Evolutionary conservation across 2,888 invertebrate genomes (phyloP), one percentile per base, ranked within the genome.

Genomic region (Mythimna loreyi): DNA sequence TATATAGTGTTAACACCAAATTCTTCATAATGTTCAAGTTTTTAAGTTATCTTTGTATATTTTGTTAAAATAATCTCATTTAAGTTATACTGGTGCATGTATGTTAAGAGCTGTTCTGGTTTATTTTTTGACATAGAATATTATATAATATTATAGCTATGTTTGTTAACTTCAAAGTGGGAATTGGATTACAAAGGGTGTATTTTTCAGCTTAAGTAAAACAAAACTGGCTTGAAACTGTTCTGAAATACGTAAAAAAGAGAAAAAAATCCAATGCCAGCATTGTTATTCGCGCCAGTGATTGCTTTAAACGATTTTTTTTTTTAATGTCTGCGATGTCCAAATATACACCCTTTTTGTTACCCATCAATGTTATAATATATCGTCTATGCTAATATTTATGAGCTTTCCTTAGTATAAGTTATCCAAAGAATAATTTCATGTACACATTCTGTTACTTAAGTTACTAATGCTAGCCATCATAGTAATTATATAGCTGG

Each of bases 21-120:
- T 77, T 72, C 49, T 64, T 65, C 62, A 74, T 72, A 64, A 75
- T 65, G 59, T 80, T 77, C 49, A 72, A 71, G 43, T 69, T 72
- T 67, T 55, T 81, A 67, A 73, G 70, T 78, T 83, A 47, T 85
- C 72, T 83, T 83, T 88, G 86, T 89, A 88, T 87, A 89, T 88
- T 81, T 83, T 87, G 86, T 75, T 86, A 79, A 50, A 72, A 69
- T 73, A 80, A 72, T 79, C 67, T 82, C 61, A 72, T 58, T 71
- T 78, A 72, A 67, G 68, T 67, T 72, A 59, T 57, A 72, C 36
- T 73, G 75, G 82, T 85, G 74, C 80, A 78, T 67, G 59, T 78
- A 66, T 76, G 59, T 79, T 78, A 52, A 53, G 40, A 55, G 30
- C 59, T 63, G 52, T 64, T 56, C 74, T 19, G 47, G 50, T 72